Percentiles rank a stretch among this genome's conserved stretches.
phyloP scores from a whole-genome alignment of 2,113 vertebrate species.

The Gorsachius goisagi region DNA sequence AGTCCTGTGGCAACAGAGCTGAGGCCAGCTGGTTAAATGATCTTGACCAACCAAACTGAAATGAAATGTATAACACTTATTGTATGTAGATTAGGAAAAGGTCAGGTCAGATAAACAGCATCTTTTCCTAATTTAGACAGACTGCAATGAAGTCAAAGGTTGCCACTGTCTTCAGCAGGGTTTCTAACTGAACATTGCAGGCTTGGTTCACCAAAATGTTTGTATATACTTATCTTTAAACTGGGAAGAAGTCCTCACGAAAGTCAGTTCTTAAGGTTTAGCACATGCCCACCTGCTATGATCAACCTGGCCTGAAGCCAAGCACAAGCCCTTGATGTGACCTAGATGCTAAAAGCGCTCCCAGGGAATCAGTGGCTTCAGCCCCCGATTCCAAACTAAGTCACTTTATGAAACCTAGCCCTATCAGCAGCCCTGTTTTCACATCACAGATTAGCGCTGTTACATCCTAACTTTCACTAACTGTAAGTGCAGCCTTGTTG shows the following conservation, averaged over 20 bases:
- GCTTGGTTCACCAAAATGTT: background rate
- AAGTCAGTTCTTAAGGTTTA: background rate
- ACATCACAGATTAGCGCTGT: background rate
- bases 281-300: background rate
- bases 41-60: background rate
- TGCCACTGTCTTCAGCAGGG: background rate
- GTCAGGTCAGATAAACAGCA: conserved; percentile 7
- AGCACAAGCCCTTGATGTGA: accelerated
- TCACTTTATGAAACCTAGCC: background rate
- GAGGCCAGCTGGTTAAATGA: background rate
- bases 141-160: background rate
- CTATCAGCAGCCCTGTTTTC: background rate
- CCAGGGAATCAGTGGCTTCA: background rate
- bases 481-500: background rate
- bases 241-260: background rate
- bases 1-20: background rate
- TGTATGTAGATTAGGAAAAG: background rate
- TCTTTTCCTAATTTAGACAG: conserved; percentile 13
- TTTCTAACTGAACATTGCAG: background rate
- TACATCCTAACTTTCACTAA: background rate
- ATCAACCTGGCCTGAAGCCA: background rate
- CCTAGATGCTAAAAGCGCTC: background rate
- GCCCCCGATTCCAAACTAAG: background rate
- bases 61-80: background rate
- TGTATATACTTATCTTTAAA: background rate